phyloP scores from a whole-genome alignment of 1,140 invertebrate genomes.

The Bombus sylvicola region DNA sequence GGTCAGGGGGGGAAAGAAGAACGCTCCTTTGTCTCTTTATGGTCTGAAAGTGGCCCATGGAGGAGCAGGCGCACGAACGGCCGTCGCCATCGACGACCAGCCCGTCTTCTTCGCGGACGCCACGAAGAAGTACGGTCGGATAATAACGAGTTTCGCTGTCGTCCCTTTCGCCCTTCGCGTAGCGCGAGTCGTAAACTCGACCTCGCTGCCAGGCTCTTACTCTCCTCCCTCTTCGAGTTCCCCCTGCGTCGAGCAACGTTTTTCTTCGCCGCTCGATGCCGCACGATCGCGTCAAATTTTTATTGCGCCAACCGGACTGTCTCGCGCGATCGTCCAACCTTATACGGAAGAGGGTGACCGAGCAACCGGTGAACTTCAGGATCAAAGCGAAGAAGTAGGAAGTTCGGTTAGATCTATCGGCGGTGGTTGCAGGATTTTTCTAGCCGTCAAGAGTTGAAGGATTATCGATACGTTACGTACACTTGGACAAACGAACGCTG shows the following conservation, averaged over 20 bases:
- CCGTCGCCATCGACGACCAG: constrained; percentile 36
- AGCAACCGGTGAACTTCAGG: not conserved
- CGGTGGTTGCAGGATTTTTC: not conserved
- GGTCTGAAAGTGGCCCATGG: constrained; percentile 79
- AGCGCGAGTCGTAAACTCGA: constrained; percentile 76
- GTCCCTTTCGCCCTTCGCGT: constrained; percentile 74
- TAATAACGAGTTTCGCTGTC: constrained; percentile 82
- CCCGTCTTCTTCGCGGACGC: constrained; percentile 66
- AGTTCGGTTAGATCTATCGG: not conserved
- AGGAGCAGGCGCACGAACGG: constrained; percentile 54
- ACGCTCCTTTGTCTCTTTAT: constrained; percentile 82
- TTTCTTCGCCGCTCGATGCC: constrained; percentile 59
- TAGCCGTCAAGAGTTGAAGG: not conserved
- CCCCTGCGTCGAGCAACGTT: constrained; percentile 58
- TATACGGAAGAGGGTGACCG: constrained; percentile 46
- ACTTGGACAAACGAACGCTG: not conserved
- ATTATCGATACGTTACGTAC: not conserved
- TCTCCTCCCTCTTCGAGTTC: not conserved
- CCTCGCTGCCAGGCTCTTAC: constrained; percentile 29
- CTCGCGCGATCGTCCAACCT: constrained; percentile 63
- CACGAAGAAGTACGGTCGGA: constrained; percentile 78
- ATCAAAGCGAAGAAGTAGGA: not conserved
- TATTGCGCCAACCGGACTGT: constrained; percentile 73
- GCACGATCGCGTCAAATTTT: constrained; percentile 78
- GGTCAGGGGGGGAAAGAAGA: constrained; percentile 45